Evolutionary conservation across 2,888 invertebrate species (phyloP), one percentile per base, ranked within the genome.

Genomic region (Chironomus tentans): DNA sequence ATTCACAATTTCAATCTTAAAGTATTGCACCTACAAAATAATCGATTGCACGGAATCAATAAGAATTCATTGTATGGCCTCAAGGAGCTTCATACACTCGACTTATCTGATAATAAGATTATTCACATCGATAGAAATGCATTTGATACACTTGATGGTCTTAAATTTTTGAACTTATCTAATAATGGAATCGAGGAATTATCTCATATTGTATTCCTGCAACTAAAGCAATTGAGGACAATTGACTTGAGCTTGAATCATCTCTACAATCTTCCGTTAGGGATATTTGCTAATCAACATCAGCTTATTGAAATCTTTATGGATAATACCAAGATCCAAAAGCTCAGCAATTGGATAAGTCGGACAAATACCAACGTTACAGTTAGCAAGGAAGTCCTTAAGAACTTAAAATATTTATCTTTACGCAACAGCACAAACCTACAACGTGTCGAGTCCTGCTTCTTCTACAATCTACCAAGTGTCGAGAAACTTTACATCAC

Each of bases 61-160:
- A 87, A 90, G 78, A 90, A 91, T 81, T 88, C 92, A 80, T 89
- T 95, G 82, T 90, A 90, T 81, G 91, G 91, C 78, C 85, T 94
- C 79, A 86, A 85, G 77, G 88, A 90, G 80, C 85, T 95, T 79
- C 88, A 87, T 80, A 85, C 85, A 76, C 85, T 94, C 78, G 90
- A 92, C 82, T 83, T 87, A 77, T 87, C 88, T 76, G 85, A 86
- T 80, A 93, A 92, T 83, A 86, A 87, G 79, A 85, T 93, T 80
- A 85, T 87, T 72, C 85, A 84, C 79, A 85, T 93, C 79, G 83
- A 84, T 79, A 82, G 88, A 88, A 79, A 91, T 88, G 82, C 88
- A 76, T 93, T 94, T 82, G 88, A 89, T 80, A 88, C 89, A 77
- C 86, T 93, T 78, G 84, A 83, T 56, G 86, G 87, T 78, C 82